Evolutionary conservation across 2,113 vertebrate species (phyloP).

Genomic region (Carassius auratus): DNA sequence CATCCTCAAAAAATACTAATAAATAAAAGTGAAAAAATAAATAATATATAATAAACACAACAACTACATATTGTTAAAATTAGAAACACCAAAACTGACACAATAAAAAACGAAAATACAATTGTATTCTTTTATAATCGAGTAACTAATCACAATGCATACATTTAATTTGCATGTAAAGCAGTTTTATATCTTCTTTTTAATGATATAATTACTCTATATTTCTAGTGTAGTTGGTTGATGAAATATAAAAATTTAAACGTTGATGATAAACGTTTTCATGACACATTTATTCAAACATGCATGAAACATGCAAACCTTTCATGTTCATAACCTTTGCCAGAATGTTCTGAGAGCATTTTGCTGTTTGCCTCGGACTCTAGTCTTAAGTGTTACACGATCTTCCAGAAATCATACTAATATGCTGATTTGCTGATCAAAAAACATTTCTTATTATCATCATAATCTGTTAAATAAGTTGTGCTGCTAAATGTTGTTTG

Average conservation of each 20-base stretch:
- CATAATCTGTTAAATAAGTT: background rate
- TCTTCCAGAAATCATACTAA: background rate
- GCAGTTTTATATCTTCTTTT: background rate
- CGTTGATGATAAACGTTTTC: too few relatives aligned
- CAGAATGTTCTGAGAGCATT: too few relatives aligned
- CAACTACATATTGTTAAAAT: background rate
- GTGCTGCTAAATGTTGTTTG: background rate
- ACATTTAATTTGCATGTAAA: background rate
- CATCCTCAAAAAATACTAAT: background rate
- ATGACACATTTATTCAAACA: background rate
- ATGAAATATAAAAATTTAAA: too few relatives aligned
- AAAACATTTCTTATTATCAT: background rate
- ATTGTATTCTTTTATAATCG: too few relatives aligned
- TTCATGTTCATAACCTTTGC: too few relatives aligned
- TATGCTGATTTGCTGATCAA: background rate
- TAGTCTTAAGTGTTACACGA: background rate
- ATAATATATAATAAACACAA: too few relatives aligned
- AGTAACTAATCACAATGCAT: too few relatives aligned
- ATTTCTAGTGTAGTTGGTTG: too few relatives aligned
- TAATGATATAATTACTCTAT: background rate
- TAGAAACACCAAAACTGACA: too few relatives aligned
- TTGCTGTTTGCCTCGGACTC: background rate
- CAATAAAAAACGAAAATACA: too few relatives aligned
- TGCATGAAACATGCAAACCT: background rate
- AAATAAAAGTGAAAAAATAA: too few relatives aligned